Conservation (phyloP, 2,113 vertebrate species). For the Pelvicachromis taeniatus region DNA sequence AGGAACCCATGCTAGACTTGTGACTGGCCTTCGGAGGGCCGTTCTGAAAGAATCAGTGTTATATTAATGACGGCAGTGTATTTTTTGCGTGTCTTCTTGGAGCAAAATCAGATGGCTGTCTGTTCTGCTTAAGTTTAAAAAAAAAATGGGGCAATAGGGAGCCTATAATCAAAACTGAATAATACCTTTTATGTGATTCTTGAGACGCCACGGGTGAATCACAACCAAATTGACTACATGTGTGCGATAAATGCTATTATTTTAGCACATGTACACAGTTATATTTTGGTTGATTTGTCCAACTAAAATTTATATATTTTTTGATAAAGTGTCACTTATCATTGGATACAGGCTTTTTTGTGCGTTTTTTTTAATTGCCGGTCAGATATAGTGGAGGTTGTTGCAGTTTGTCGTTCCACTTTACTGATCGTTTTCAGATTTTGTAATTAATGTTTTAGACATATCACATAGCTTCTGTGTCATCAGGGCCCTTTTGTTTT, state of each 20-base stretch:
- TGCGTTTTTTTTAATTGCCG: background rate
- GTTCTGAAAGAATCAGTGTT: slow-evolving; percentile 67
- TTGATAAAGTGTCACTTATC: background rate
- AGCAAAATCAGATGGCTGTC: slow-evolving; percentile 62
- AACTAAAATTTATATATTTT: background rate
- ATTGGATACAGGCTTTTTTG: background rate
- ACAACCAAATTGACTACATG: background rate
- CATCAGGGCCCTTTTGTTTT: background rate
- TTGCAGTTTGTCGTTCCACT: background rate
- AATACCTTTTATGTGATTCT: background rate
- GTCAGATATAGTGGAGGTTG: background rate
- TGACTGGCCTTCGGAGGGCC: slow-evolving; percentile 68
- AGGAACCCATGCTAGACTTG: slow-evolving; percentile 71
- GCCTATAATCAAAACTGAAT: background rate
- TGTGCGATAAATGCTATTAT: background rate
- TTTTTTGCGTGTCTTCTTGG: slow-evolving; percentile 50
- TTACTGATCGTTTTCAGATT: background rate
- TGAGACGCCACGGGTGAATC: background rate
- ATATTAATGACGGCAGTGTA: slow-evolving; percentile 53
- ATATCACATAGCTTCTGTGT: background rate
- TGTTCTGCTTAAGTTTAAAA: slow-evolving; percentile 45
- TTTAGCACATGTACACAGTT: background rate
- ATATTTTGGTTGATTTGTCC: background rate
- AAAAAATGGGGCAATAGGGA: background rate
- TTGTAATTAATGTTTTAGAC: background rate